A percentile compares a stretch with the other conserved stretches of the same genome.
These are phyloP conservation scores for Malurus splendens DNA, from an alignment of 2,797 vertebrate genomes.

Conservation along the genomic window DNA sequence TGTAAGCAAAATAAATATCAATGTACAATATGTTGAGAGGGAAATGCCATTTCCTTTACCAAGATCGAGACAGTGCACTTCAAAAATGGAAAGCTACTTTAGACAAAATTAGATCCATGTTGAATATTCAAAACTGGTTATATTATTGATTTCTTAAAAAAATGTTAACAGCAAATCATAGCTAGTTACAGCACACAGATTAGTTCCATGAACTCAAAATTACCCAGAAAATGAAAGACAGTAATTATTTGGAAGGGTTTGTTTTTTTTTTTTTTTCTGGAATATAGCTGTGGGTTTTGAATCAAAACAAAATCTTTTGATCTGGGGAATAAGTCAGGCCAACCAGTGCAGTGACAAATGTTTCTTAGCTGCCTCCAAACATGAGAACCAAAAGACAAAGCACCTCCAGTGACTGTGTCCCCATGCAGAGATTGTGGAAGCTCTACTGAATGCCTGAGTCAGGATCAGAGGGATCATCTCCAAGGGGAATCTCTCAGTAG, in stretches of 20 bases:
- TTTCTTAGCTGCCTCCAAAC: background rate
- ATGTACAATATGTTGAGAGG: background rate
- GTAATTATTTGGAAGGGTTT: background rate
- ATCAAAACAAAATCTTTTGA: background rate
- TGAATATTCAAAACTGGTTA: background rate
- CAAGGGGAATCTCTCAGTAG: background rate
- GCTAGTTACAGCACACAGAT: background rate
- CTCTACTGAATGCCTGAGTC: background rate
- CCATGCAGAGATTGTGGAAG: background rate
- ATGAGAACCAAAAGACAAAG: background rate
- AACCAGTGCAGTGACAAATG: background rate
- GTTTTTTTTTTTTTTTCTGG: background rate
- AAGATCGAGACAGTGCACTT: background rate
- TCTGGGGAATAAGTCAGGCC: background rate
- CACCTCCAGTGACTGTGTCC: background rate
- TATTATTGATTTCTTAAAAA: background rate
- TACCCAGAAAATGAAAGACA: background rate
- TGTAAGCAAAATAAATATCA: slow-evolving; percentile 20
- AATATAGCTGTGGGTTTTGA: background rate
- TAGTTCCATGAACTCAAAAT: background rate
- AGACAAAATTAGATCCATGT: slow-evolving; percentile 20
- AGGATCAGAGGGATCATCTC: background rate
- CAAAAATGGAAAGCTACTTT: slow-evolving; percentile 2
- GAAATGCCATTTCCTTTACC: background rate
- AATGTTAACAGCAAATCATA: background rate